phyloP scores from a whole-genome alignment of 2,113 vertebrate genomes.

The Saimiri boliviensis region DNA sequence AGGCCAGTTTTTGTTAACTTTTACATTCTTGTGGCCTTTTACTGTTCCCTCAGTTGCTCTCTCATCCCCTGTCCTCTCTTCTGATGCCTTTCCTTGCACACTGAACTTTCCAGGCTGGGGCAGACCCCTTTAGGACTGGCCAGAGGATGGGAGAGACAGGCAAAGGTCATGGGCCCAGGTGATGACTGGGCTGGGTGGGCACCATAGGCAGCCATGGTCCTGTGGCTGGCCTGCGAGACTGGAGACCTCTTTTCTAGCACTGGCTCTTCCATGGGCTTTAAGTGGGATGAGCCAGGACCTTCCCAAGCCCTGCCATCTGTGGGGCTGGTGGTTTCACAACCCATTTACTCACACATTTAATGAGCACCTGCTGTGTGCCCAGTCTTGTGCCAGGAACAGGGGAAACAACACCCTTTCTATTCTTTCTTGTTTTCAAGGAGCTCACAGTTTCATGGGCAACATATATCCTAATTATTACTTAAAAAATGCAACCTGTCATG shows the following conservation, averaged over 20 bases:
- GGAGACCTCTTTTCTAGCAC: not conserved
- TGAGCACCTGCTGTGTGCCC: not conserved
- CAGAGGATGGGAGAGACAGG: not conserved
- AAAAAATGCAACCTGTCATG: not conserved
- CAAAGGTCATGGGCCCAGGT: not conserved
- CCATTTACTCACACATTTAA: not conserved
- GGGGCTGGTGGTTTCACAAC: not conserved
- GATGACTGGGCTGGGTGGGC: not conserved
- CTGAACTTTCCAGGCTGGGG: not conserved
- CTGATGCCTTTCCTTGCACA: not conserved
- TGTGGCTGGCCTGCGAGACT: not conserved
- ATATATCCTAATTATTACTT: not conserved
- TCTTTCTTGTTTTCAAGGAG: not conserved
- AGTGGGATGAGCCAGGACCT: not conserved
- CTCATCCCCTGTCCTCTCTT: not conserved
- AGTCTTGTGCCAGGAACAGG: not conserved
- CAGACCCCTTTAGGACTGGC: not conserved
- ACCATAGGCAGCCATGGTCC: no score
- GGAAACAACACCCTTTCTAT: not conserved
- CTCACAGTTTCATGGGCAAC: not conserved
- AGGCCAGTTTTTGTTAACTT: not conserved
- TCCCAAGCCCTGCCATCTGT: not conserved
- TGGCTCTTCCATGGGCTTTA: not conserved
- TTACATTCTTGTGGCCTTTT: not conserved
- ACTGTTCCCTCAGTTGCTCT: not conserved